phyloP scores from a whole-genome alignment of 64 coral and sea anemone species.

The Dendronephthya gigantea region DNA sequence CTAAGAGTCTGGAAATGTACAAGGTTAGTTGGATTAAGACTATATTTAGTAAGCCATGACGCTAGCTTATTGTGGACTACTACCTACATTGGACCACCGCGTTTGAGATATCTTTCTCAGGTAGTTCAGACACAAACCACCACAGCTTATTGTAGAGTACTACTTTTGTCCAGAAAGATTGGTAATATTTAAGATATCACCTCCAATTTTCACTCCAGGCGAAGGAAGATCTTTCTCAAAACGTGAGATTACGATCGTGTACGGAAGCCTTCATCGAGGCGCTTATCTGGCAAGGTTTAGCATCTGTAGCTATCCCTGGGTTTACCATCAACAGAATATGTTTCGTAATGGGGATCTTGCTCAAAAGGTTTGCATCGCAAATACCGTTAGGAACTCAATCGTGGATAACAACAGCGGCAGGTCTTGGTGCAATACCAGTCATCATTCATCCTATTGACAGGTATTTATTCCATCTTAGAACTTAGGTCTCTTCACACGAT shows the following conservation, averaged over 20 bases:
- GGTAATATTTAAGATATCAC: background rate
- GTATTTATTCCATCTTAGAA: too few relatives aligned
- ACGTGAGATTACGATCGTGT: constrained; percentile 18
- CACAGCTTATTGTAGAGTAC: too few relatives aligned
- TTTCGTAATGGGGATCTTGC: constrained; percentile 37
- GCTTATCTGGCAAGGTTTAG: constrained; percentile 79
- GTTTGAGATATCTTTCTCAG: too few relatives aligned
- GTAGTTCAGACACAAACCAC: too few relatives aligned
- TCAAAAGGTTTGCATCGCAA: constrained; percentile 35
- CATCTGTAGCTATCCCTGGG: constrained; percentile 86
- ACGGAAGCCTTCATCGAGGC: constrained; percentile 63
- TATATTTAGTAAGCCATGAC: too few relatives aligned
- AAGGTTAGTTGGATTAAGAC: constrained; percentile 25
- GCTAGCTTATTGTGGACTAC: too few relatives aligned
- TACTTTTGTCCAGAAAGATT: too few relatives aligned
- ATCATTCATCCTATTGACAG: constrained; percentile 98
- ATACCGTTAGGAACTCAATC: constrained; percentile 43
- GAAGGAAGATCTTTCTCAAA: background rate
- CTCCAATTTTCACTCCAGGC: constrained; percentile 13
- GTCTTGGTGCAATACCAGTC: constrained; percentile 65
- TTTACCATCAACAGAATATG: constrained; percentile 98
- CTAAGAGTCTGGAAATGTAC: constrained; percentile 57
- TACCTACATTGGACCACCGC: too few relatives aligned
- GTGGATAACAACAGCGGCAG: constrained; percentile 66
- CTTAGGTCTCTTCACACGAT: too few relatives aligned